phyloP scores from a whole-genome alignment of 2,888 invertebrate species.

The Chrysomela aeneicollis region DNA sequence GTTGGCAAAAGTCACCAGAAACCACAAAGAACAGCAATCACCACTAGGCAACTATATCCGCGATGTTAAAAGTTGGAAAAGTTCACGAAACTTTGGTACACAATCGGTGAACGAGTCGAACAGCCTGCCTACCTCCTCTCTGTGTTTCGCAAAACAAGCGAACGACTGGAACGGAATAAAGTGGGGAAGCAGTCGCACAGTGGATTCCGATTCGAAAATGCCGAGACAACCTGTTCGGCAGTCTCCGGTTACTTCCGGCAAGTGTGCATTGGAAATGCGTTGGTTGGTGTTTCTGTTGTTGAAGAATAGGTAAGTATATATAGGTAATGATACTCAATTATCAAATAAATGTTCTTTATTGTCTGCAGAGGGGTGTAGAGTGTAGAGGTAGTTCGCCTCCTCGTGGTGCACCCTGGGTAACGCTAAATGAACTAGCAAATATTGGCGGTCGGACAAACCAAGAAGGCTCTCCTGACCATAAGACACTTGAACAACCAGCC shows the following conservation, averaged over 20 bases:
- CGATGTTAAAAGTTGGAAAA: constrained; percentile 38
- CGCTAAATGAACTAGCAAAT: background rate
- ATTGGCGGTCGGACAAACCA: constrained; percentile 2
- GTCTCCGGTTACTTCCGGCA: constrained; percentile 22
- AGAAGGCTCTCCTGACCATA: constrained; percentile 1
- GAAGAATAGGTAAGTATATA: too few species aligned
- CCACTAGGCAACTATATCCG: constrained; percentile 25
- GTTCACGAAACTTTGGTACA: constrained; percentile 39
- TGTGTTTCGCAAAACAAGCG: constrained; percentile 25
- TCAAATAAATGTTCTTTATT: too few species aligned
- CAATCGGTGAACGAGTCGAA: background rate
- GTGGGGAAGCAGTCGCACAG: constrained; percentile 23
- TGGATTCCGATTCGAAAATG: constrained; percentile 29
- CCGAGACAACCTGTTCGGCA: constrained; percentile 40
- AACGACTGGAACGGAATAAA: constrained; percentile 36
- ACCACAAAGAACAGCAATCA: constrained; percentile 32
- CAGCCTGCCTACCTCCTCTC: constrained; percentile 2
- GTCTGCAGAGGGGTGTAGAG: too few species aligned
- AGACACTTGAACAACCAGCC: background rate
- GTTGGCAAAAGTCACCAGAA: constrained; percentile 36
- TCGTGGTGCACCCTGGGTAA: background rate
- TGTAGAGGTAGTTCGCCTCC: too few species aligned
- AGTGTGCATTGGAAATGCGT: background rate
- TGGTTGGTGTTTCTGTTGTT: too few species aligned
- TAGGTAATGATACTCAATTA: too few species aligned